phyloP scores from a whole-genome alignment of 2,113 vertebrate species.

The Rutilus rutilus region DNA sequence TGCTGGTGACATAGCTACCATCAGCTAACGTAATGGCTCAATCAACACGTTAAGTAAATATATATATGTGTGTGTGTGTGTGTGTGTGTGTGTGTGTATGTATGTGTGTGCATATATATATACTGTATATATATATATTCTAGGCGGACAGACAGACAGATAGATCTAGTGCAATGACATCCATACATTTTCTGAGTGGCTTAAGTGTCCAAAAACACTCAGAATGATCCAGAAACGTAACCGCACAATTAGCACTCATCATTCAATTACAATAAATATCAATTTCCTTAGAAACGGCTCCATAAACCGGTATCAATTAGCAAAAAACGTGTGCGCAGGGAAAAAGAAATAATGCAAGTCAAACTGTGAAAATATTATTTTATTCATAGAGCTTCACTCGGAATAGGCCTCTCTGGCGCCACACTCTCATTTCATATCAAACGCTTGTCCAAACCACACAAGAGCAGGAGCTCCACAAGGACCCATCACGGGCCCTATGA shows the following conservation, averaged over 20 bases:
- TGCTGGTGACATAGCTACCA: neutral
- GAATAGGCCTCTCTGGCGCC: slow-evolving; percentile 73
- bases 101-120: neutral
- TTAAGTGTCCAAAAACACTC: neutral
- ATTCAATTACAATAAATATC: slow-evolving; percentile 52
- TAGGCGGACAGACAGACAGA: neutral
- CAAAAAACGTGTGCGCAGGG: slow-evolving; percentile 56
- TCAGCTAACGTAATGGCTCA: slow-evolving; percentile 1
- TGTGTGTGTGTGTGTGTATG: too few relatives aligned
- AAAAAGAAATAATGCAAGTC: slow-evolving; percentile 69
- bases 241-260: slow-evolving; percentile 38
- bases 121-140: neutral
- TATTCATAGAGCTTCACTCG: slow-evolving; percentile 75
- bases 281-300: slow-evolving; percentile 53
- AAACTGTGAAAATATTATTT: slow-evolving; percentile 83
- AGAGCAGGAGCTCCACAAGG: slow-evolving; percentile 70
- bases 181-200: neutral
- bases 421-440: slow-evolving; percentile 75
- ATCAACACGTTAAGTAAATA: neutral
- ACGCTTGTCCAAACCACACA: slow-evolving; percentile 78
- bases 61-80: neutral
- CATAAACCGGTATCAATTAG: slow-evolving; percentile 67
- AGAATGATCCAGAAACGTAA: slow-evolving; percentile 26
- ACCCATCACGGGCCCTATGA: slow-evolving; percentile 63
- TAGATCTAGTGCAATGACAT: neutral